Percentiles rank a stretch among this genome's conserved stretches.
Evolutionary conservation across 2,888 invertebrate species (phyloP).

Genomic region (Eumacrocentrus americanus): DNA sequence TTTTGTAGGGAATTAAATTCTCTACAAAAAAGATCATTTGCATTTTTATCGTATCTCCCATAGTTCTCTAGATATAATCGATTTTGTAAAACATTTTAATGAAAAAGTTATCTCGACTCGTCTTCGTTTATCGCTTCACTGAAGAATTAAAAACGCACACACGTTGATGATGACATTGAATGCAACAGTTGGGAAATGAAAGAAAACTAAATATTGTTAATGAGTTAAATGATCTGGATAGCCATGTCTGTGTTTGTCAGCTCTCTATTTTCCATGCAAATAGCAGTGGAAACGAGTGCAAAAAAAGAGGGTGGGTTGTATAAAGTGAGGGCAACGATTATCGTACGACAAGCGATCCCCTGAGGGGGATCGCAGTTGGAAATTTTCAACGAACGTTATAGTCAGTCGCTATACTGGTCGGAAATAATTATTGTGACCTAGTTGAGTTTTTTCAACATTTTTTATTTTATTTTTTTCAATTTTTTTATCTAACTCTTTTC

Average conservation of each 20-base stretch:
- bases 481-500: background rate
- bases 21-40: too few relatives aligned
- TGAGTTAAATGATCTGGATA: background rate
- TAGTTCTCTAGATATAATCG: too few relatives aligned
- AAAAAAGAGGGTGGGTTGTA: background rate
- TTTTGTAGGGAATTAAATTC: too few relatives aligned
- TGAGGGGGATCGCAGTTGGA: background rate
- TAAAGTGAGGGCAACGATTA: constrained; percentile 3
- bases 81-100: too few relatives aligned
- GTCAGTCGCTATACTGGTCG: background rate
- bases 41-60: too few relatives aligned
- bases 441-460: constrained; percentile 14
- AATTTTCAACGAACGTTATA: constrained; percentile 17
- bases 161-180: too few relatives aligned
- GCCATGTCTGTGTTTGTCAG: background rate
- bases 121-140: too few relatives aligned
- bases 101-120: too few relatives aligned
- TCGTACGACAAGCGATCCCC: background rate
- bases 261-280: background rate
- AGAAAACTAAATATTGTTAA: too few relatives aligned
- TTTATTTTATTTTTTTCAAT: constrained; percentile 4
- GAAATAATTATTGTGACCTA: constrained; percentile 30
- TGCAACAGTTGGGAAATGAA: too few relatives aligned
- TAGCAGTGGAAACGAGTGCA: background rate
- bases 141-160: too few relatives aligned